These are phyloP conservation scores for Dryadula phaetusa DNA, from an alignment of 2,888 invertebrate genomes.

Conservation along the genomic window DNA sequence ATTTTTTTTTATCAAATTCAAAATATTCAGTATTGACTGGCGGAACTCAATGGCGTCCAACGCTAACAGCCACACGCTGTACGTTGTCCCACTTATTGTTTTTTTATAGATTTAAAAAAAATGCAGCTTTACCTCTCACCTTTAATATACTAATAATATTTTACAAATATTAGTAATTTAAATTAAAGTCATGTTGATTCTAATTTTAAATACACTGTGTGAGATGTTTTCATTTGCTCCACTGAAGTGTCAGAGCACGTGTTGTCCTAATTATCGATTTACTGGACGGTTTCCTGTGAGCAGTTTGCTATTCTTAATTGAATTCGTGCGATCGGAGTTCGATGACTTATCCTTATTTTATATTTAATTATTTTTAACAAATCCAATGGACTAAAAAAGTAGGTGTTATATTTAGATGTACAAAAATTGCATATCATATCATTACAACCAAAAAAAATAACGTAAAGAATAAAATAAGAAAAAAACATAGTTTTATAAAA, in stretches of 20 bases:
- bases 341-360: background rate
- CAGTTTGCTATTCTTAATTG: conserved; percentile 22
- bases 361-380: background rate
- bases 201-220: conserved; percentile 7
- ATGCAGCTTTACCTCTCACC: too few relatives aligned
- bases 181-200: conserved; percentile 11
- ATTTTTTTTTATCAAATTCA: too few relatives aligned
- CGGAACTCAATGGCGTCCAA: too few relatives aligned
- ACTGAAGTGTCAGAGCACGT: conserved; percentile 25
- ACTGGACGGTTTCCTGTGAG: conserved; percentile 25
- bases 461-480: too few relatives aligned
- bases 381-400: background rate
- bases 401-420: too few relatives aligned
- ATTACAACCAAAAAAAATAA: too few relatives aligned
- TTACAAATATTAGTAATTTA: background rate
- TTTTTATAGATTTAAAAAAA: too few relatives aligned
- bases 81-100: too few relatives aligned
- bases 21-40: too few relatives aligned
- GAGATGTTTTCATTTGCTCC: conserved; percentile 2
- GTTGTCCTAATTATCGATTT: conserved; percentile 25
- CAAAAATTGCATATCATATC: too few relatives aligned
- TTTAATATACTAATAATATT: background rate
- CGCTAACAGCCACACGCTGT: too few relatives aligned
- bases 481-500: too few relatives aligned
- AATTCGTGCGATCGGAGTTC: conserved; percentile 24